Evolutionary conservation across 2,797 vertebrate species (phyloP), one percentile per base, ranked within the genome.

Genomic region (Rhinichthys osculus): DNA sequence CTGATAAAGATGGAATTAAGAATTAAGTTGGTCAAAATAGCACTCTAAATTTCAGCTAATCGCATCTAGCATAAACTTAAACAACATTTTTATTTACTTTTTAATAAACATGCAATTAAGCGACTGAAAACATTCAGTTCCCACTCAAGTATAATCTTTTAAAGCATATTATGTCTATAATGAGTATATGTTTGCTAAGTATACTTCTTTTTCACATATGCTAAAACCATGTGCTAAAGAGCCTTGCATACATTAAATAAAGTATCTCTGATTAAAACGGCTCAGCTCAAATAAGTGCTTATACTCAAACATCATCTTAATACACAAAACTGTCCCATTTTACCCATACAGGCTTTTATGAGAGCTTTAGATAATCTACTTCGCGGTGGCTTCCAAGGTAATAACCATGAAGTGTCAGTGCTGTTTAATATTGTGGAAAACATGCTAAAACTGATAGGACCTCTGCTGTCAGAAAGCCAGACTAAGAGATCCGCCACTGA

Each of bases 371-470:
- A 95, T 66, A 0, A 21, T 1, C 44, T 95, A 57, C 88, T 95
- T 89, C 83, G 66, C 19, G 3, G 10, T 17, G 67, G 54, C 27
- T 11, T 70, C 66, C 9, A 92, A 30, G 83, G 38, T 2, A 52
- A 90, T 70, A 93, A 90, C 80, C 90, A 57, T 84, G 83, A 79
- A 50, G 87, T 95, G 74, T 93, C 93, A 44, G 42, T 0, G 9
- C 82, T 96, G 88, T 89, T 96, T 85, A 17, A 90, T 17, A 0
- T 88, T 0, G 91, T 92, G 70, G 95, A 96, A 88, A n/a, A 0
- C 0, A 4, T 66, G 40, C 54, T 96, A 85, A 86, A 38, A 54
- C 23, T 95, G 30, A 83, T 91, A 0, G 92, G 87, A 81, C 87
- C 90, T 35, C 50, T 92, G 23, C 87, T 87, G 17, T 44, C 81